These are phyloP conservation scores for Paracentrotus lividus DNA, from an alignment of 53 echinoderm and acorn worm species.

Conservation along the genomic window DNA sequence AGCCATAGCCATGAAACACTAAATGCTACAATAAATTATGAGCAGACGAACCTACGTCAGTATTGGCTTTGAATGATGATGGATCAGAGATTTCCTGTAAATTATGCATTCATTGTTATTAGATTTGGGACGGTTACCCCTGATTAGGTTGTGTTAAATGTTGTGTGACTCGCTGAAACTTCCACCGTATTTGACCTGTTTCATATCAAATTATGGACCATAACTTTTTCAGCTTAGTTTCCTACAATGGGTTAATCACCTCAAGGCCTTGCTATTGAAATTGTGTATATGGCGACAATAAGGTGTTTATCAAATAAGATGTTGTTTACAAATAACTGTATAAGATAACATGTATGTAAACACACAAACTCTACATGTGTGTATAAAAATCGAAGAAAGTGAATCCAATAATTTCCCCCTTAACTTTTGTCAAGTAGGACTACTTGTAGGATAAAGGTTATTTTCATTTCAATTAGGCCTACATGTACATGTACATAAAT, in stretches of 20 bases:
- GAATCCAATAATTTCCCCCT: no score
- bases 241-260: neutral
- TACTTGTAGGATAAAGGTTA: no score
- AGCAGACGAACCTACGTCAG: no score
- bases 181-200: constrained; percentile 17
- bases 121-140: constrained; percentile 49
- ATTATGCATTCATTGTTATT: constrained; percentile 33
- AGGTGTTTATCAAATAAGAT: neutral
- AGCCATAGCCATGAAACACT: neutral
- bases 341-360: no score
- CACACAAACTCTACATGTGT: no score
- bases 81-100: constrained; percentile 7
- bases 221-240: neutral
- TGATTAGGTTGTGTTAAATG: constrained; percentile 33
- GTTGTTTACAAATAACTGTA: neutral
- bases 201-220: neutral
- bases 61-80: constrained; percentile 24
- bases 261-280: neutral
- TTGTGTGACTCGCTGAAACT: neutral
- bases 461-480: neutral
- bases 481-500: neutral
- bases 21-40: neutral
- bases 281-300: neutral
- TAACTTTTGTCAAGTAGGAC: no score
- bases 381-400: no score